Conservation (phyloP, 2,797 vertebrate genomes). For the Cossypha niveicapilla region DNA sequence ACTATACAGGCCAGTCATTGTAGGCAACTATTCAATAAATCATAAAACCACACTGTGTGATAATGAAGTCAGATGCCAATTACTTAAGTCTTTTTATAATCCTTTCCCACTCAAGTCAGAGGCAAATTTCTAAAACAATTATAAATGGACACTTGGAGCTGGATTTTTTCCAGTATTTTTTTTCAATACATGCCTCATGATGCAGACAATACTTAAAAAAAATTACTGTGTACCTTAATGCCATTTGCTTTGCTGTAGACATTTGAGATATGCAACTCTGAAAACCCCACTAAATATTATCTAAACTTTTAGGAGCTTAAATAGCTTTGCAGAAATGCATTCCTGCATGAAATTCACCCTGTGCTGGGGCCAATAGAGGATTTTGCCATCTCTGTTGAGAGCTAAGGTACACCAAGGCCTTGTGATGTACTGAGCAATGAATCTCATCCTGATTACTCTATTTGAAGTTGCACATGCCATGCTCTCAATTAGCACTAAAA, state of each 20-base stretch:
- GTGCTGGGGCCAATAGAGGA: background rate
- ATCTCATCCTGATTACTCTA: background rate
- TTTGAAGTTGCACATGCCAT: background rate
- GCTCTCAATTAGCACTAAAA: background rate
- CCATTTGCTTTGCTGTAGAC: background rate
- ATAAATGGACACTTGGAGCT: background rate
- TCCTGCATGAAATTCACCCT: background rate
- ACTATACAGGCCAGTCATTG: background rate
- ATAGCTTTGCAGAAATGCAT: background rate
- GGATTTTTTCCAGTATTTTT: background rate
- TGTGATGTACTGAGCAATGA: background rate
- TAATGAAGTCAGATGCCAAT: background rate
- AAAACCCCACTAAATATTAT: background rate
- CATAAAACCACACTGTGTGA: background rate
- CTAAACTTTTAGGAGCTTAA: background rate
- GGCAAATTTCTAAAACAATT: background rate
- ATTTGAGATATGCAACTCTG: background rate
- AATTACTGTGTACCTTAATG: background rate
- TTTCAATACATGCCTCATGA: background rate
- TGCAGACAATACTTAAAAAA: background rate
- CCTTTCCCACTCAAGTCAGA: background rate
- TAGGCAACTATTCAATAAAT: background rate
- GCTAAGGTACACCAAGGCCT: background rate
- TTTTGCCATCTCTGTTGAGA: background rate
- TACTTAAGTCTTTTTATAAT: background rate